These are phyloP conservation scores for Chalcosyrphus nemorum DNA, from an alignment of 2,888 invertebrate species.

Conservation along the genomic window DNA sequence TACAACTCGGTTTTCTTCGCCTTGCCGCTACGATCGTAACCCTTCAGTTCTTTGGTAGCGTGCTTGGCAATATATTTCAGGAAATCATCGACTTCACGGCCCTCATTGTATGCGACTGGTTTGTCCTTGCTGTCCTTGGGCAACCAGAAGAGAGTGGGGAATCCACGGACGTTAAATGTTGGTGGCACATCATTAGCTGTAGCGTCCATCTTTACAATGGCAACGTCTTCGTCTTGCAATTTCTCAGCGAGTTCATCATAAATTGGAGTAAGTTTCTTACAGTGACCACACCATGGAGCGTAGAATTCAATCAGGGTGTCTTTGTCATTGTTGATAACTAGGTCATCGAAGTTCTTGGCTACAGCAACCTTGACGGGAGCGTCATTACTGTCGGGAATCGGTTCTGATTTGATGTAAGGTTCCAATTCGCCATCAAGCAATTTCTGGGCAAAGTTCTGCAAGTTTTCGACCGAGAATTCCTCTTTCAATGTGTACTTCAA, in stretches of 20 bases:
- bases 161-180: constrained; percentile 95
- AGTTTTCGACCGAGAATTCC: constrained; percentile 94
- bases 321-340: constrained; percentile 94
- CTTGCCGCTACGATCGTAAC: constrained; percentile 93
- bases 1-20: constrained; percentile 81
- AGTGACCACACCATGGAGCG: constrained; percentile 99
- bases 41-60: constrained; percentile 92
- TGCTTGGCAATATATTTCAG: constrained; percentile 96
- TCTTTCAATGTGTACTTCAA: constrained; percentile 95
- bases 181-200: constrained; percentile 98
- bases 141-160: constrained; percentile 98
- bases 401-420: constrained; percentile 97
- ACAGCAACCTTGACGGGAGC: constrained; percentile 95
- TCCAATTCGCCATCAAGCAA: constrained; percentile 91
- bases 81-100: constrained; percentile 96
- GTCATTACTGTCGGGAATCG: constrained; percentile 92
- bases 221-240: constrained; percentile 92
- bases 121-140: constrained; percentile 90
- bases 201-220: constrained; percentile 98
- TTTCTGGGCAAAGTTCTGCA: constrained; percentile 93
- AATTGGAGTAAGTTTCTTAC: constrained; percentile 96
- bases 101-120: constrained; percentile 95
- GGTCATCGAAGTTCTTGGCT: constrained; percentile 97
- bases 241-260: constrained; percentile 97
- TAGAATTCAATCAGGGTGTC: constrained; percentile 99